Evolutionary conservation across 2,113 vertebrate genomes (phyloP), one percentile per base, ranked within the genome.

Genomic region (Glaucomys volans): DNA sequence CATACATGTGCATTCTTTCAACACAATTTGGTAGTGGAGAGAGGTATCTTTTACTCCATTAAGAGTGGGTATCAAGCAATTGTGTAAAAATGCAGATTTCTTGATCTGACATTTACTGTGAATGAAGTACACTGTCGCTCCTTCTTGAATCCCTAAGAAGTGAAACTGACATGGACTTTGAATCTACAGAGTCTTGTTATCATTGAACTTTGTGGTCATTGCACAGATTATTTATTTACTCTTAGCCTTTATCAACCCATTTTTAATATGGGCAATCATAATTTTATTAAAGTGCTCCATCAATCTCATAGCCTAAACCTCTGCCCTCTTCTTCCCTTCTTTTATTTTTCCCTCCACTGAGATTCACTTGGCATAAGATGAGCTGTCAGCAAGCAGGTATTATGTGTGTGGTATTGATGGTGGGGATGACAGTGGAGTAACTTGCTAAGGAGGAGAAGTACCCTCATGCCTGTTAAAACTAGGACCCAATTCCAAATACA

Each of bases 401-500:
- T 82, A 44, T 11, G 5, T 74, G 35, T 30, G 5, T 57, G 66
- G 62, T 47, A 64, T 26, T 17, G 59, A 62, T 72, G 30, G 50
- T 30, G 2, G 30, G 5, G 16, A 16, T 67, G 32, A 32, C 10
- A 37, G 26, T 28, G 2, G 13, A 93, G 50, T 67, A 42, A 90
- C 59, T 90, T 83, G 35, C 26, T 30, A 44, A 93, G 72, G 24
- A 47, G 37, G 76, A 66, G 28, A 6, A 20, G 20, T 74, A 11
- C 32, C 20, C 81, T 95, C 17, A 12, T 86, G 94, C 82, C 47
- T 94, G 37, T 92, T 92, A 87, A 35, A 62, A 90, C 6, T 66
- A 93, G 32, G 80, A 81, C 66, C 26, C 37, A 72, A 85, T 86
- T 94, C 85, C 87, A 95, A 97, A 95, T 84, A 40, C 83, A 87